A percentile compares a stretch with the other conserved stretches of the same genome.
Evolutionary conservation across 2,888 invertebrate species (phyloP).

Genomic region (Limnephilus lunatus): DNA sequence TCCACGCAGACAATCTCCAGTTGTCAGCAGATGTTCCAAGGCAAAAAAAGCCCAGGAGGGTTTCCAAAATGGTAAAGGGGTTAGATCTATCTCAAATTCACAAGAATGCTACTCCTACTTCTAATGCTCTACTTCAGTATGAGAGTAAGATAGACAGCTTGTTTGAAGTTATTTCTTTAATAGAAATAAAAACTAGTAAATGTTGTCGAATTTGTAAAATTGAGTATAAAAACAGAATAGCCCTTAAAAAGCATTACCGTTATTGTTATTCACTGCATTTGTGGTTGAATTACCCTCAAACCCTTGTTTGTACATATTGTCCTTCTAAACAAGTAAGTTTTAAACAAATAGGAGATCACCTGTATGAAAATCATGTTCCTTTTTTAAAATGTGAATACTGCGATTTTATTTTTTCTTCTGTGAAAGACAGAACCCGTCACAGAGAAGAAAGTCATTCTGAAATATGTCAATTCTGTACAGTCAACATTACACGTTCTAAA

Average conservation of each 20-base stretch:
- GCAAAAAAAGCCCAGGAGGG: neutral
- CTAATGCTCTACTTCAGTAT: neutral
- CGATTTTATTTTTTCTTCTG: no score
- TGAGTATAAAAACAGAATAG: neutral
- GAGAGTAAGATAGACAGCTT: neutral
- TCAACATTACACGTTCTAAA: neutral
- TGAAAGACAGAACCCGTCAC: no score
- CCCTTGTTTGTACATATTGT: no score
- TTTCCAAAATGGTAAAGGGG: neutral
- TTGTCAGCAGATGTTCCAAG: neutral
- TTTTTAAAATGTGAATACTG: neutral
- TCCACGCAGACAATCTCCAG: neutral
- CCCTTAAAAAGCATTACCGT: no score
- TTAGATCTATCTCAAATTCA: neutral
- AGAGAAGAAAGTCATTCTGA: neutral
- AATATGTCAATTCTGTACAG: neutral
- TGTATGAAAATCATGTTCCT: neutral
- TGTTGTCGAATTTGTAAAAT: slow-evolving; percentile 14
- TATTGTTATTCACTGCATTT: no score
- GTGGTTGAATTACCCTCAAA: no score
- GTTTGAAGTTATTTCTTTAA: slow-evolving; percentile 4
- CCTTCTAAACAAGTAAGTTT: no score
- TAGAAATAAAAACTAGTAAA: neutral
- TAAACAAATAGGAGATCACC: no score
- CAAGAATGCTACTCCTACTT: neutral